Evolutionary conservation across 2,797 vertebrate species (phyloP).

Genomic region (Brotula barbata): DNA sequence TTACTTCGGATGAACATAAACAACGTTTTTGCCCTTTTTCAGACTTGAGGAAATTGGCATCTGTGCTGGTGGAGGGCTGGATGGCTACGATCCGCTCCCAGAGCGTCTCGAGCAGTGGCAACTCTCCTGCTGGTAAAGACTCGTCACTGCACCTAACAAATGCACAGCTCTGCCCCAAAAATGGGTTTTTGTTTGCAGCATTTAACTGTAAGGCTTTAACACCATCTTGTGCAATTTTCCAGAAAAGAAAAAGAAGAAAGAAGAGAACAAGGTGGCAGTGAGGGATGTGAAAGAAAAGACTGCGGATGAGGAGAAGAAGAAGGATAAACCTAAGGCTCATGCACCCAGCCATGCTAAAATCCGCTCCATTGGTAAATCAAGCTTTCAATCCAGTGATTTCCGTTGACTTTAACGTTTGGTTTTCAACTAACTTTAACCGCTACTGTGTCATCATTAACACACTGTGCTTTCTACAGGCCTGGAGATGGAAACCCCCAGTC

Average conservation of each 20-base stretch:
- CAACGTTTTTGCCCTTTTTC: too few relatives aligned
- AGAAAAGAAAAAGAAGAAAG: conserved; percentile 91
- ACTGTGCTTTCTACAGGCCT: conserved; percentile 74
- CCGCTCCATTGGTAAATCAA: conserved; percentile 87
- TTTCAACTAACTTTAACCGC: not conserved
- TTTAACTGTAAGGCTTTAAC: too few relatives aligned
- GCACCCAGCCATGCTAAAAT: conserved; percentile 95
- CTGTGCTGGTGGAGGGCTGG: conserved; percentile 91
- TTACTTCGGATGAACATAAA: too few relatives aligned
- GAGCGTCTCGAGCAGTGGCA: conserved; percentile 79
- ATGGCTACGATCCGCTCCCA: conserved; percentile 96
- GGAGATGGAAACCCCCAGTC: conserved; percentile 86
- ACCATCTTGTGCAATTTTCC: not conserved
- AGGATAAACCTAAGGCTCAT: conserved; percentile 91
- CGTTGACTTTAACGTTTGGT: too few relatives aligned
- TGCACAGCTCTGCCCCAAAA: not conserved
- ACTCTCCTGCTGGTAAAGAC: conserved; percentile 67
- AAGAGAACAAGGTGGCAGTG: conserved; percentile 81
- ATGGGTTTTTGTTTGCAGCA: not conserved
- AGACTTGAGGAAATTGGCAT: conserved; percentile 90
- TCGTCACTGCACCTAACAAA: not conserved
- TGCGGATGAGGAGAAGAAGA: conserved; percentile 87
- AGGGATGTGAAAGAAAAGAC: conserved; percentile 80
- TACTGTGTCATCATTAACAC: not conserved
- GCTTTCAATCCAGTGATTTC: not conserved